Evolutionary conservation across 2,797 vertebrate species (phyloP).

Genomic region (Momotus momota): DNA sequence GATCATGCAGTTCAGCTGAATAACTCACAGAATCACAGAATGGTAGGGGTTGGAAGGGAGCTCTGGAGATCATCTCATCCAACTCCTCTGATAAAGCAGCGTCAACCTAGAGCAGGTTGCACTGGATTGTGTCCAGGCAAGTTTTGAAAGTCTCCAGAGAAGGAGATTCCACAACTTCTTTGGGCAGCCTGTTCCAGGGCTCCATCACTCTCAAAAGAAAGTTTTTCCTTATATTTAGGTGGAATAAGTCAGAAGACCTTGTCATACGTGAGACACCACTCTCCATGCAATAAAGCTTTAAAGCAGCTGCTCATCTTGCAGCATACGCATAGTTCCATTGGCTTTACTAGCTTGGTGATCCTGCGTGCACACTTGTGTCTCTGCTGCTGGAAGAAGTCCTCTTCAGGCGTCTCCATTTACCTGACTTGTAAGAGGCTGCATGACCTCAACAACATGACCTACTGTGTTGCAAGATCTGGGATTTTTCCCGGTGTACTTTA

Average conservation of each 20-base stretch:
- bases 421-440: neutral
- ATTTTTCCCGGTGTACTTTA: neutral
- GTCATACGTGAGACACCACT: neutral
- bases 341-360: neutral
- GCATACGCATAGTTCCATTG: neutral
- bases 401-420: neutral
- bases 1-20: neutral
- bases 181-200: neutral
- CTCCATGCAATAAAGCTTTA: neutral
- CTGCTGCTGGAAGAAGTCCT: neutral
- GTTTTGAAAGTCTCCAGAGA: neutral
- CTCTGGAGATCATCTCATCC: neutral
- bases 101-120: neutral
- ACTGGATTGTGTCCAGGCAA: neutral
- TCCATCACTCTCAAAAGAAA: neutral
- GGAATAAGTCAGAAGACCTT: neutral
- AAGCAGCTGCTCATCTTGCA: neutral
- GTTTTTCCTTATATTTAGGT: neutral
- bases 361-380: rapidly evolving
- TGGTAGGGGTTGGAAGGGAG: neutral
- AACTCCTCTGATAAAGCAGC: neutral
- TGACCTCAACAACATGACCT: neutral
- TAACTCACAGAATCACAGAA: neutral
- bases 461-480: neutral
- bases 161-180: neutral